Conservation (phyloP, 2,113 vertebrate species). For the Danio rerio region GRCz12tu NC_133189.1:2781001-2781500, state of each 20-base stretch:
- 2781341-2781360: conserved; percentile 69
- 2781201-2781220: conserved; percentile 64
- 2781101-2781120: conserved; percentile 60
- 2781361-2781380: conserved; percentile 72
- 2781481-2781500: conserved; percentile 50
- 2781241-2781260: conserved; percentile 65
- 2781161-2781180: conserved; percentile 70
- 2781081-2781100: conserved; percentile 40
- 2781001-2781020: conserved; percentile 59
- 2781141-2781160: conserved; percentile 55
- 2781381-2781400: conserved; percentile 56
- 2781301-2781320: conserved; percentile 66
- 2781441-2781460: conserved; percentile 57
- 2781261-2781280: conserved; percentile 53
- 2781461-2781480: conserved; percentile 64
- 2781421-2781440: conserved; percentile 61
- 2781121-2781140: conserved; percentile 52
- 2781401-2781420: conserved; percentile 59
- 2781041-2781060: conserved; percentile 60
- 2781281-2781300: conserved; percentile 66
- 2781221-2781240: conserved; percentile 65
- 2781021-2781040: conserved; percentile 56
- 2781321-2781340: conserved; percentile 70
- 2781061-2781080: conserved; percentile 53
- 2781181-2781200: conserved; percentile 66